phyloP scores from a whole-genome alignment of 2,888 invertebrate genomes.

The Dynastes grantii region DNA sequence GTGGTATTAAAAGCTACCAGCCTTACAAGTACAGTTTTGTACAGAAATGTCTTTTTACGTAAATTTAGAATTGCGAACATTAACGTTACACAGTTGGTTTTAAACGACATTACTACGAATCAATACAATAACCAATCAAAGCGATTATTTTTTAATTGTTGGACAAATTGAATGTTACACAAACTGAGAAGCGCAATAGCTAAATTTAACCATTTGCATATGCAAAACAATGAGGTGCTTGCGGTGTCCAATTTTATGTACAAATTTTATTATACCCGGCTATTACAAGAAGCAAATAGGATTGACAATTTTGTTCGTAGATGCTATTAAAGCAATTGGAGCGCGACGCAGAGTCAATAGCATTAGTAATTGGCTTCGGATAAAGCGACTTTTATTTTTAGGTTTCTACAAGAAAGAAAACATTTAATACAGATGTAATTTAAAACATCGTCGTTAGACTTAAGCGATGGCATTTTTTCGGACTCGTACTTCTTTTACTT shows the following conservation, averaged over 20 bases:
- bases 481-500: not conserved
- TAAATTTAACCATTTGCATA: slow-evolving; percentile 6
- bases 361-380: slow-evolving; percentile 46
- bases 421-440: slow-evolving; percentile 28
- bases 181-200: slow-evolving; percentile 4
- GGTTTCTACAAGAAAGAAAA: slow-evolving; percentile 23
- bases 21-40: too few relatives aligned
- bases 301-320: slow-evolving; percentile 40
- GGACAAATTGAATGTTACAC: not conserved
- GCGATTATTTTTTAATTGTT: too few relatives aligned
- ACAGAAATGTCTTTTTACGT: too few relatives aligned
- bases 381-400: slow-evolving; percentile 33
- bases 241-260: slow-evolving; percentile 24
- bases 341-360: slow-evolving; percentile 47
- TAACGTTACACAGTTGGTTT: too few relatives aligned
- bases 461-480: slow-evolving; percentile 15
- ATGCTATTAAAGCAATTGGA: slow-evolving; percentile 45
- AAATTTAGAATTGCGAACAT: too few relatives aligned
- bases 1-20: too few relatives aligned
- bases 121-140: too few relatives aligned
- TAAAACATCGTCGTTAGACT: slow-evolving; percentile 3
- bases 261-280: slow-evolving; percentile 15
- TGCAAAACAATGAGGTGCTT: not conserved
- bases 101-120: too few relatives aligned
- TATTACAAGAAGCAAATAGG: slow-evolving; percentile 1